Evolutionary conservation across 2,113 vertebrate species (phyloP).

Genomic region (Pygoscelis adeliae): DNA sequence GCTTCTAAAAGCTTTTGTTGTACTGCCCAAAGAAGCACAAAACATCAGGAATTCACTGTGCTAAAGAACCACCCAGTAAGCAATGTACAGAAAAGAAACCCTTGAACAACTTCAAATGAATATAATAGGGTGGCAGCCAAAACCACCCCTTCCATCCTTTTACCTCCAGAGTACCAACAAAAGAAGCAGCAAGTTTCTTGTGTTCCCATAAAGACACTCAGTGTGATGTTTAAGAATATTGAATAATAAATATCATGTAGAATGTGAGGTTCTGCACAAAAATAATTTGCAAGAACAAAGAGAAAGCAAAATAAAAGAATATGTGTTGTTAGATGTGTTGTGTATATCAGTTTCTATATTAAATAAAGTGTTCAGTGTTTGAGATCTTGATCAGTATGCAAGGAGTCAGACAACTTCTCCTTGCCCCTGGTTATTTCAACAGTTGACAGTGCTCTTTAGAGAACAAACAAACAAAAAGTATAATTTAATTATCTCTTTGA

Average conservation of each 20-base stretch:
- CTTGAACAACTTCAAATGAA: background rate
- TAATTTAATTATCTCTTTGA: background rate
- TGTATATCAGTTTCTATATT: background rate
- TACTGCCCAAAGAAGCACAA: background rate
- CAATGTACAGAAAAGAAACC: background rate
- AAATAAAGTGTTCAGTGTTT: background rate
- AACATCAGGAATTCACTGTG: background rate
- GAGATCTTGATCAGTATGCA: background rate
- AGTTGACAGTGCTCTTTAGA: background rate
- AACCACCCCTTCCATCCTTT: background rate
- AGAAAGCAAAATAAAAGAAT: background rate
- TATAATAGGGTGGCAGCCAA: background rate
- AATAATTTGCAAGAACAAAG: background rate
- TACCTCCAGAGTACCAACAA: background rate
- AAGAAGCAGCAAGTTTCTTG: background rate
- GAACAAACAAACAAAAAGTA: background rate
- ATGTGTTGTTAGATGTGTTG: background rate
- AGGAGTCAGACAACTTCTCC: background rate
- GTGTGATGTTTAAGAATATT: background rate
- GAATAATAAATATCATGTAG: background rate
- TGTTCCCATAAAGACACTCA: background rate
- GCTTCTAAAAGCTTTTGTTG: background rate
- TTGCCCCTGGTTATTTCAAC: background rate
- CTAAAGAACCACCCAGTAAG: background rate
- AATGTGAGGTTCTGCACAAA: background rate